A percentile compares a stretch with the other conserved stretches of the same genome.
phyloP scores from a whole-genome alignment of 1,140 invertebrate genomes.

The Liolophura sinensis region DNA sequence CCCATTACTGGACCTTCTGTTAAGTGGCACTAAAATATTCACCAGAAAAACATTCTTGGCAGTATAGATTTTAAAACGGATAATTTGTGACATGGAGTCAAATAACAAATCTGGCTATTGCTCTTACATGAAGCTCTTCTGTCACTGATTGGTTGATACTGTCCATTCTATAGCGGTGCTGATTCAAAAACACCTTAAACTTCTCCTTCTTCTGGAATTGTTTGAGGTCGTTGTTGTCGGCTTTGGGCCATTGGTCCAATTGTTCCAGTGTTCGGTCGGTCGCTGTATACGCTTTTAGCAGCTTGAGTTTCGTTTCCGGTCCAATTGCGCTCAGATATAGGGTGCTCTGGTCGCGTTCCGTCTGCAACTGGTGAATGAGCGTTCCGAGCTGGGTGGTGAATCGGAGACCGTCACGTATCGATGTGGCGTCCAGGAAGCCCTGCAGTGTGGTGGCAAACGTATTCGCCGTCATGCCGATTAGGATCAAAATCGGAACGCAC shows the following conservation, averaged over 20 bases:
- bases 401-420: constrained; percentile 11
- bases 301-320: constrained; percentile 33
- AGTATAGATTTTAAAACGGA: no score
- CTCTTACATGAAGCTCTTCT: constrained; percentile 13
- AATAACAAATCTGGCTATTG: no score
- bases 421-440: constrained; percentile 29
- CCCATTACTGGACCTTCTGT: no score
- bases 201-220: constrained; percentile 31
- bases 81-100: no score
- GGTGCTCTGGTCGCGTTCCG: constrained; percentile 44
- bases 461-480: constrained; percentile 39
- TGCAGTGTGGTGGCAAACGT: constrained; percentile 34
- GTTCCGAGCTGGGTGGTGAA: constrained; percentile 16
- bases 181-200: constrained; percentile 28
- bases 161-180: constrained; percentile 36
- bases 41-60: no score
- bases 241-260: constrained; percentile 35
- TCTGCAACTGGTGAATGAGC: constrained; percentile 27
- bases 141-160: constrained; percentile 31
- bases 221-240: constrained; percentile 6
- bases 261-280: constrained; percentile 36
- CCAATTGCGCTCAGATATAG: constrained; percentile 40
- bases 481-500: constrained; percentile 33
- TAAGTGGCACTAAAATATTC: no score
- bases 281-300: constrained; percentile 36